Evolutionary conservation across 2,888 invertebrate species (phyloP), one percentile per base, ranked within the genome.

Genomic region (Druceiella hillmani): DNA sequence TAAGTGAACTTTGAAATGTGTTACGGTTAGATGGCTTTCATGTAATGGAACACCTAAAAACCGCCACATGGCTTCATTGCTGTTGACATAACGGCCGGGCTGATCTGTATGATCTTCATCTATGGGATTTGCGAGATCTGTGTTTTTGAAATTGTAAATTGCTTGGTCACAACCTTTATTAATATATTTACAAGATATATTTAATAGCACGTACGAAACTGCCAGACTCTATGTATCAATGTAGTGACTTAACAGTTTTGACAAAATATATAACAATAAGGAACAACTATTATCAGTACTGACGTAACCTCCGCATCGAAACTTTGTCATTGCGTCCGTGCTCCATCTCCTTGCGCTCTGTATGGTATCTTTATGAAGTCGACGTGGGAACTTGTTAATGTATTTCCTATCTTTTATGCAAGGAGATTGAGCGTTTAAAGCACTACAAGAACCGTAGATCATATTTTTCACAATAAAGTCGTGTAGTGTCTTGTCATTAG

Each of bases 131-230:
- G 35, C 22, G 11, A 7, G 2, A n/a, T 39, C 43, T 17, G 36
- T 10, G 17, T 38, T 44, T 38, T 28, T 29, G 16, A 34, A 25
- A 11, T 47, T 41, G 32, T 41, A 48, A 28, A 45, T 43, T 20
- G 49, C 50, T 36, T 42, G 39, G 11, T 49, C 51, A 10, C 40
- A n/a, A 43, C 2, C 50, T 49, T 46, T 51, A 48, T n/a, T n/a
- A n/a, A n/a, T n/a, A 14, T 46, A 48, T 3, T 50, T 43, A 33
- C 49, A 50, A 28, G n/a, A 50, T 49, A 13, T 47, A 50, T 32
- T 39, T 51, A 40, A 45, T 50, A 37, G 48, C 41, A 1, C 32
- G 40, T 4, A 49, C 47, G 2, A 44, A 45, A 41, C 34, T 32
- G 42, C 2, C 45, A 48, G n/a, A n/a, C n/a, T n/a, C n/a, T n/a